phyloP scores from a whole-genome alignment of 30 jellyfish, hydroid and myxozoan genomes.

The Phacellophora camtschatica region DNA sequence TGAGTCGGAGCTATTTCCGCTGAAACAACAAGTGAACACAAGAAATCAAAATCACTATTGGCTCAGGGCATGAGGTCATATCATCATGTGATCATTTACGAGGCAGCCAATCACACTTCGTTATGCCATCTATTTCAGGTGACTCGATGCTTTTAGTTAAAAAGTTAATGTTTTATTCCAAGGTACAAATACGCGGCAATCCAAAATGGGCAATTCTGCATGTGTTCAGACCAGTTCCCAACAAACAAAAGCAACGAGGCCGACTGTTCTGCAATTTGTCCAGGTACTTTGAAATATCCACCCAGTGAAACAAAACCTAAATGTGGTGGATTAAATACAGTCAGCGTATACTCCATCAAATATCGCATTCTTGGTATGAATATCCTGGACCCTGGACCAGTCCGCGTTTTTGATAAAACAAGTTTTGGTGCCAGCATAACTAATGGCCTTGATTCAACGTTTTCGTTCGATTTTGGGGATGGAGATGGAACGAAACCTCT shows the following conservation, averaged over 20 bases:
- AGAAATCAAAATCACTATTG: no score
- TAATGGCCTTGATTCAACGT: slow-evolving; percentile 58
- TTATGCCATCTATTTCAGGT: no score
- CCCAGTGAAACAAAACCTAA: slow-evolving; percentile 37
- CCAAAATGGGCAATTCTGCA: slow-evolving; percentile 82
- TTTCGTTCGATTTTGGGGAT: slow-evolving; percentile 51
- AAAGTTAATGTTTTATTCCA: no score
- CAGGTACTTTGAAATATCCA: slow-evolving; percentile 55
- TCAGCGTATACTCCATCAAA: slow-evolving; percentile 86
- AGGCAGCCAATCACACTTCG: no score
- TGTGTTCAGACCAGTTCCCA: slow-evolving; percentile 77
- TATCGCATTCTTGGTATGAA: slow-evolving; percentile 75
- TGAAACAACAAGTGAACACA: no score
- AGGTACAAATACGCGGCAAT: slow-evolving; percentile 83
- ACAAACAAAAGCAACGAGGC: slow-evolving; percentile 29
- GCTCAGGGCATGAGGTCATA: no score
- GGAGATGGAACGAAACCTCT: slow-evolving; percentile 72
- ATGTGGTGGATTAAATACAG: slow-evolving; percentile 88
- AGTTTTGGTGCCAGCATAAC: slow-evolving; percentile 45
- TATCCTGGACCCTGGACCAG: slow-evolving; percentile 64
- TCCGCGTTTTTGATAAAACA: slow-evolving; percentile 40
- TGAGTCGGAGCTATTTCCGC: no score
- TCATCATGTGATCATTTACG: no score
- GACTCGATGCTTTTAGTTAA: no score
- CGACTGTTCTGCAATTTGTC: slow-evolving; percentile 62